phyloP scores from a whole-genome alignment of 2,113 vertebrate genomes.

The Polypterus senegalus region DNA sequence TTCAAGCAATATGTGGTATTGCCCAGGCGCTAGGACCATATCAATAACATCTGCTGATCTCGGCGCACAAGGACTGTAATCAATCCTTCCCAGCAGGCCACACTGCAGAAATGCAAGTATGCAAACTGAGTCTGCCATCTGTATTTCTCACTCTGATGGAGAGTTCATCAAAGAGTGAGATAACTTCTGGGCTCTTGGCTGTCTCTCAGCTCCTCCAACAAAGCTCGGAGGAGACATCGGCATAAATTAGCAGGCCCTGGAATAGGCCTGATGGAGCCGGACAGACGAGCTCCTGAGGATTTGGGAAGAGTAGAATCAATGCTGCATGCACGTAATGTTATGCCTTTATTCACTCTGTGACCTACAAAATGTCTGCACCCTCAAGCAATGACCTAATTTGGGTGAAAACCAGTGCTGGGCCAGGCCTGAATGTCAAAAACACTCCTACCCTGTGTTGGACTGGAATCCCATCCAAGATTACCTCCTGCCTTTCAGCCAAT shows the following conservation, averaged over 20 bases:
- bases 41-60: conserved; percentile 35
- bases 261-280: too few species aligned
- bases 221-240: background rate
- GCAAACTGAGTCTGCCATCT: conserved; percentile 19
- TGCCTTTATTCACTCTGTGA: too few species aligned
- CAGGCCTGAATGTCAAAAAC: too few species aligned
- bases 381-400: too few species aligned
- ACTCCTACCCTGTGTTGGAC: too few species aligned
- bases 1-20: conserved; percentile 16
- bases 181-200: background rate
- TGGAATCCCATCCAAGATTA: too few species aligned
- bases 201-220: background rate
- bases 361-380: too few species aligned
- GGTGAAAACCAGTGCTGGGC: too few species aligned
- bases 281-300: too few species aligned
- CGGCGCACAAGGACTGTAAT: conserved; percentile 16
- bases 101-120: conserved; percentile 7
- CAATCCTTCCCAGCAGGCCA: conserved; percentile 27
- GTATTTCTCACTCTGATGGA: background rate
- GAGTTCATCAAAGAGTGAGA: background rate
- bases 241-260: background rate
- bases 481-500: too few species aligned
- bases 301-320: too few species aligned
- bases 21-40: conserved; percentile 17
- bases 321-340: too few species aligned